Evolutionary conservation across 2,888 invertebrate species (phyloP), one percentile per base, ranked within the genome.

Genomic region (Tipula helvola): DNA sequence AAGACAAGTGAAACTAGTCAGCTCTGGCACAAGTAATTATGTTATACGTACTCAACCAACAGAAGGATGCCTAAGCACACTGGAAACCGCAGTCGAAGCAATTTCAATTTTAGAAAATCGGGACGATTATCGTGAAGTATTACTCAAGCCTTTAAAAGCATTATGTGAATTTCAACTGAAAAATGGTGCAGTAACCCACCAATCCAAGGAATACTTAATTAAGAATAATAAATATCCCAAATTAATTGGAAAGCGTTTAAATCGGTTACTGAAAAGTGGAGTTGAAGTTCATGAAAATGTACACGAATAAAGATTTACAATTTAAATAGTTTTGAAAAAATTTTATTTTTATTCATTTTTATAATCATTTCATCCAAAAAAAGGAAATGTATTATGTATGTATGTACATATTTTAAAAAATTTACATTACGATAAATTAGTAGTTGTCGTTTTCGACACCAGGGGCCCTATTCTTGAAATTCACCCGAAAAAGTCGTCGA

Each of bases 31-130:
- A 71, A 98, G 98, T 91, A 95, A 96, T 90, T 98, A 98, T 90
- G 96, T 97, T 87, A 98, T 98, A 89, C 94, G 98, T 88, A 98
- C 98, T 4, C 98, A 98, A 90, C 98, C 98, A 2, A 96, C 97
- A 4, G 97, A 97, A 91, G 96, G 96, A 39, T 97, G 97, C 89
- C 92, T 98, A 16, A 98, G 98, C 87, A 98, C 98, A 0, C 92
- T 98, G 57, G 97, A 97, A 92, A 96, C 96, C 83, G 97, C 96
- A 8, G 96, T 96, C 0, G 93, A 95, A 89, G 96, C 96, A 5
- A 92, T 98, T 87, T 93, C 96, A 0, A 93, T 95, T 88, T 90
- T 98, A 87, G 98, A 98, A 92, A 92, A 93, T 36, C 93, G 95
- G 89, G 89, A 89, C 2, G 93, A 93, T 88, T 94, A 96, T 88